A percentile compares a stretch with the other conserved stretches of the same genome.
Conservation (phyloP, 2,113 vertebrate genomes). For the Cyprinodon variegatus region DNA sequence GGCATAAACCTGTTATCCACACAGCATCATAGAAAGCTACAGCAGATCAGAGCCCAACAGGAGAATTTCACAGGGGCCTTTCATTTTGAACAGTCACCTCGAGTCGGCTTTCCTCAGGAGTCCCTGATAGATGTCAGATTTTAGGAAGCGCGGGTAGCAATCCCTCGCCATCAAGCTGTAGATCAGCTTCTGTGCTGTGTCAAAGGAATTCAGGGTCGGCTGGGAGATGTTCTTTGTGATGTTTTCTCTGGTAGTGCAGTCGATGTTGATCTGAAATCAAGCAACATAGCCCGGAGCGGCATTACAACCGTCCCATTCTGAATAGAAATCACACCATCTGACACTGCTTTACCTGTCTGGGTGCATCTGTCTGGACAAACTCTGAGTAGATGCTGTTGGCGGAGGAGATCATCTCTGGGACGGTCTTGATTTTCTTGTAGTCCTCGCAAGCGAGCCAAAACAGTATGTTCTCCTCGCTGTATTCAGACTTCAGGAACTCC, state of each 20-base stretch:
- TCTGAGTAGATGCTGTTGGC: slow-evolving; percentile 93
- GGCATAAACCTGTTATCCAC: slow-evolving; percentile 61
- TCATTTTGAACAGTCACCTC: slow-evolving; percentile 65
- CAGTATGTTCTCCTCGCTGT: slow-evolving; percentile 96
- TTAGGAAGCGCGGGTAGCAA: slow-evolving; percentile 94
- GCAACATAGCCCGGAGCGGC: slow-evolving; percentile 7
- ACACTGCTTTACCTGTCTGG: slow-evolving; percentile 88
- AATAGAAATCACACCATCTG: background rate
- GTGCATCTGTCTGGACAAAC: slow-evolving; percentile 91
- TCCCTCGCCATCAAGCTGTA: slow-evolving; percentile 94
- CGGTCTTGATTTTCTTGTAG: slow-evolving; percentile 87
- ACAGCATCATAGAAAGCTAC: slow-evolving; percentile 48
- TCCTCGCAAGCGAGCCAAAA: slow-evolving; percentile 96
- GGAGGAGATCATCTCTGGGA: slow-evolving; percentile 83
- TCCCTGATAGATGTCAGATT: slow-evolving; percentile 82
- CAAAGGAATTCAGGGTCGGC: slow-evolving; percentile 87
- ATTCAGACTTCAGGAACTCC: slow-evolving; percentile 91
- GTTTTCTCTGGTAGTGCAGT: slow-evolving; percentile 88
- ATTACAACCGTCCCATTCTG: slow-evolving; percentile 20
- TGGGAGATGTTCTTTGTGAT: slow-evolving; percentile 88
- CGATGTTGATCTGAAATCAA: slow-evolving; percentile 91
- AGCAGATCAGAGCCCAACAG: slow-evolving; percentile 41
- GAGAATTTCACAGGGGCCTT: slow-evolving; percentile 36
- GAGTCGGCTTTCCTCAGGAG: slow-evolving; percentile 70
- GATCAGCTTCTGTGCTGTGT: slow-evolving; percentile 89